Evolutionary conservation across 2,888 invertebrate genomes (phyloP).

Genomic region (Physocephala rufipes): DNA sequence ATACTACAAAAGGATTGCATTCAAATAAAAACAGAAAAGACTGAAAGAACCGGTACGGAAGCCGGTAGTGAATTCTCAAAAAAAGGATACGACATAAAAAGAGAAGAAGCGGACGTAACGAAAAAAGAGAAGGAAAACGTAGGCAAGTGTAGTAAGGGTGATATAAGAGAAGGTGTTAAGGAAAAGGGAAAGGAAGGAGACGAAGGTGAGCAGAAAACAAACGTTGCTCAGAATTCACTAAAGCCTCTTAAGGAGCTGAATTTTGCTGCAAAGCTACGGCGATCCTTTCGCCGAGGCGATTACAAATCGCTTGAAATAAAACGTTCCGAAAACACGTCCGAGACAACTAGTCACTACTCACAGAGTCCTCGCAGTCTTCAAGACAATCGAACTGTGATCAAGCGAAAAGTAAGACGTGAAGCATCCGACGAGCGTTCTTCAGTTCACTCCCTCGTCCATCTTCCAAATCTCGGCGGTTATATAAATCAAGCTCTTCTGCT

Average conservation of each 20-base stretch:
- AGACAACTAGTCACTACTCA: not conserved
- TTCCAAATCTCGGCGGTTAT: slow-evolving; percentile 52
- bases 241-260: slow-evolving; percentile 54
- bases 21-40: slow-evolving; percentile 25
- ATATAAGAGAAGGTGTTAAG: not conserved
- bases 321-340: slow-evolving; percentile 29
- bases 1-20: too few relatives aligned
- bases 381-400: not conserved
- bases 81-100: not conserved
- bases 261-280: slow-evolving; percentile 57
- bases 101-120: not conserved
- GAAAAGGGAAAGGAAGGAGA: slow-evolving; percentile 4
- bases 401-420: not conserved
- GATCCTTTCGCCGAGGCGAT: slow-evolving; percentile 58
- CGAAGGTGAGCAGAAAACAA: not conserved
- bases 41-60: slow-evolving; percentile 6
- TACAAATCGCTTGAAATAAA: slow-evolving; percentile 58
- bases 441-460: slow-evolving; percentile 51
- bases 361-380: slow-evolving; percentile 20
- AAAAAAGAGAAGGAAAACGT: not conserved
- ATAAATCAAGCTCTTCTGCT: slow-evolving; percentile 58
- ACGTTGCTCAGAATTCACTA: slow-evolving; percentile 15
- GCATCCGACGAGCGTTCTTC: slow-evolving; percentile 30
- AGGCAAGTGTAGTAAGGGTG: not conserved
- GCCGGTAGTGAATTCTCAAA: not conserved